A percentile compares a stretch with the other conserved stretches of the same genome.
Evolutionary conservation across 2,113 vertebrate species (phyloP).

Genomic region (Daboia siamensis): DNA sequence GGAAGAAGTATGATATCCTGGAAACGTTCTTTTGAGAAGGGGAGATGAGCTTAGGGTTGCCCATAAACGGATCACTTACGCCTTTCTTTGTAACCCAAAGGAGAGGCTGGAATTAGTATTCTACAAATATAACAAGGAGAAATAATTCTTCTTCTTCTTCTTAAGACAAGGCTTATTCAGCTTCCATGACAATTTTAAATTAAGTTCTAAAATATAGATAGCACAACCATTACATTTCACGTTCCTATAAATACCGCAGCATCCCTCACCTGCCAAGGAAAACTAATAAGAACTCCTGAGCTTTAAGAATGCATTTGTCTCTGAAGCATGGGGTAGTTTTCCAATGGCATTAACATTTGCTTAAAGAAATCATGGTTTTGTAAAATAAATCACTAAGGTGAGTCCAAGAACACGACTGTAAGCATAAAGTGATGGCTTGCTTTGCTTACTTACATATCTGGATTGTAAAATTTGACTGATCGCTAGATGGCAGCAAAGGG

Average conservation of each 20-base stretch:
- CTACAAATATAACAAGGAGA: slow-evolving; percentile 61
- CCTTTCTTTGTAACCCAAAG: slow-evolving; percentile 44
- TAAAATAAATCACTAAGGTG: neutral
- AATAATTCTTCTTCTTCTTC: slow-evolving; percentile 63
- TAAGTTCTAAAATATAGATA: slow-evolving; percentile 42
- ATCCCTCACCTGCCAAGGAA: neutral
- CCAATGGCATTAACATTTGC: neutral
- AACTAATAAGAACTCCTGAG: no score
- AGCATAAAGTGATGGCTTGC: neutral
- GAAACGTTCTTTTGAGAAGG: slow-evolving; percentile 41
- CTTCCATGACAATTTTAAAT: slow-evolving; percentile 51
- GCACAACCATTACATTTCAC: slow-evolving; percentile 46
- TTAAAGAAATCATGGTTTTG: neutral
- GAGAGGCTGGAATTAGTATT: slow-evolving; percentile 45
- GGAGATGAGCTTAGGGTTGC: slow-evolving; percentile 6
- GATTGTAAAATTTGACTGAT: neutral
- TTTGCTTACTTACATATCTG: neutral
- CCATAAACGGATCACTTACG: slow-evolving; percentile 56
- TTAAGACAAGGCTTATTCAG: slow-evolving; percentile 47
- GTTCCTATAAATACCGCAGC: neutral
- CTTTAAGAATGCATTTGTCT: neutral
- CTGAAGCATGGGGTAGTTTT: neutral
- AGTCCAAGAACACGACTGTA: neutral
- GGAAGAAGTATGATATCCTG: slow-evolving; percentile 51
- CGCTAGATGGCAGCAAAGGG: neutral